phyloP scores from a whole-genome alignment of 1,140 invertebrate genomes.

The Ceratosolen fusciceps region DNA sequence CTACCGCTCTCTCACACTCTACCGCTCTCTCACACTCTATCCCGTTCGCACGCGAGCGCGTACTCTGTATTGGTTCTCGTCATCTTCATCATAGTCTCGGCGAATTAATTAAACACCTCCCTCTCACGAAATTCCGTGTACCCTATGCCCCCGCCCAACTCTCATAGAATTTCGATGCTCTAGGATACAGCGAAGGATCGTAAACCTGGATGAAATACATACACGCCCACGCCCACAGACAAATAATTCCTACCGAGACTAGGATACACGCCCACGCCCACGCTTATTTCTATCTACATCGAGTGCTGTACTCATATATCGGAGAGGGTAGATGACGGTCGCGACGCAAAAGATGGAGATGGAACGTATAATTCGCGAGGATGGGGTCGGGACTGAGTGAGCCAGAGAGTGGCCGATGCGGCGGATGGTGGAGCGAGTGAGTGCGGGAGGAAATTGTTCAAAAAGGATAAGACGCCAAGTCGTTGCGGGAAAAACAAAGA shows the following conservation, averaged over 20 bases:
- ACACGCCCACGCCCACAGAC: neutral
- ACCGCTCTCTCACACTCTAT: too few species aligned
- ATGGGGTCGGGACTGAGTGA: slow-evolving; percentile 25
- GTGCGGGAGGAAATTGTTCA: slow-evolving; percentile 30
- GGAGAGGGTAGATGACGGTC: slow-evolving; percentile 30
- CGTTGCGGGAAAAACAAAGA: slow-evolving; percentile 44
- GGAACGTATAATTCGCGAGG: slow-evolving; percentile 31
- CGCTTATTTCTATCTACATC: neutral
- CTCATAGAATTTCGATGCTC: slow-evolving; percentile 21
- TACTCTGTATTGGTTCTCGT: slow-evolving; percentile 38
- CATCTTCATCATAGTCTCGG: slow-evolving; percentile 43
- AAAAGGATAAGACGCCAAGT: slow-evolving; percentile 42
- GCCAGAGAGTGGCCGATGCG: neutral
- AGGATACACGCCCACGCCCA: neutral
- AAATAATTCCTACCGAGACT: too few species aligned
- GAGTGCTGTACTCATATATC: neutral
- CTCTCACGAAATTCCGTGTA: slow-evolving; percentile 31
- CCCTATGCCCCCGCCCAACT: neutral
- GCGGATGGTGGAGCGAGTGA: slow-evolving; percentile 9
- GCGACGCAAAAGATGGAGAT: slow-evolving; percentile 15
- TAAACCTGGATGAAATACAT: slow-evolving; percentile 27
- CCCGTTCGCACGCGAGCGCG: too few species aligned
- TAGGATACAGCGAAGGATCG: slow-evolving; percentile 33
- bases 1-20: too few species aligned
- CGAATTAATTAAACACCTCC: slow-evolving; percentile 46